Conservation (phyloP, 1,140 invertebrate species). For the Neodiprion fabricii region DNA sequence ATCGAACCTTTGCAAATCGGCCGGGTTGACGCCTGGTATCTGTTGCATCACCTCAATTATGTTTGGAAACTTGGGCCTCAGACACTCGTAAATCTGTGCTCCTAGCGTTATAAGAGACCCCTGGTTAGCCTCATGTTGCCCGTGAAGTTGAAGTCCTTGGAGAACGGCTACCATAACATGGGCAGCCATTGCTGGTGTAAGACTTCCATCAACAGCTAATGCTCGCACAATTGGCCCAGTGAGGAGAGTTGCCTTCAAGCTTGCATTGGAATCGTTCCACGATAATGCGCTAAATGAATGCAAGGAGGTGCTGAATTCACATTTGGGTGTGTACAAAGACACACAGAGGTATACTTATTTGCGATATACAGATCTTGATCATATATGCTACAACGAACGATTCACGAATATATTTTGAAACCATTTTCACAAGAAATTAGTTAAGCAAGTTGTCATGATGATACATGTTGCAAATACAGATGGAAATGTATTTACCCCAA, state of each 20-base stretch:
- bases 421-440: too few species aligned
- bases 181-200: conserved; percentile 70
- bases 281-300: conserved; percentile 71
- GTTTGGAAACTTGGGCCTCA: conserved; percentile 77
- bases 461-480: too few species aligned
- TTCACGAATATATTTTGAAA: too few species aligned
- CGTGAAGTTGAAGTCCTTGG: conserved; percentile 78
- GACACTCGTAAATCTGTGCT: conserved; percentile 80
- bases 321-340: background rate
- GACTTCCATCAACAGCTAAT: conserved; percentile 65
- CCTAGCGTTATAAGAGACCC: conserved; percentile 73
- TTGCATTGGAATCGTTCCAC: conserved; percentile 85
- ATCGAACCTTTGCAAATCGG: conserved; percentile 82
- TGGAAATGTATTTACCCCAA: conserved; percentile 55
- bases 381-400: too few species aligned
- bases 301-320: conserved; percentile 35
- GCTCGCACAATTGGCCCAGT: conserved; percentile 71
- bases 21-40: conserved; percentile 78
- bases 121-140: conserved; percentile 86
- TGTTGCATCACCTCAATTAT: conserved; percentile 74
- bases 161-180: conserved; percentile 77
- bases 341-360: conserved; percentile 16
- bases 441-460: too few species aligned
- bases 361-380: background rate
- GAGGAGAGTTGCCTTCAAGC: conserved; percentile 76